phyloP scores from a whole-genome alignment of 2,888 invertebrate species.

The Pterostichus niger region DNA sequence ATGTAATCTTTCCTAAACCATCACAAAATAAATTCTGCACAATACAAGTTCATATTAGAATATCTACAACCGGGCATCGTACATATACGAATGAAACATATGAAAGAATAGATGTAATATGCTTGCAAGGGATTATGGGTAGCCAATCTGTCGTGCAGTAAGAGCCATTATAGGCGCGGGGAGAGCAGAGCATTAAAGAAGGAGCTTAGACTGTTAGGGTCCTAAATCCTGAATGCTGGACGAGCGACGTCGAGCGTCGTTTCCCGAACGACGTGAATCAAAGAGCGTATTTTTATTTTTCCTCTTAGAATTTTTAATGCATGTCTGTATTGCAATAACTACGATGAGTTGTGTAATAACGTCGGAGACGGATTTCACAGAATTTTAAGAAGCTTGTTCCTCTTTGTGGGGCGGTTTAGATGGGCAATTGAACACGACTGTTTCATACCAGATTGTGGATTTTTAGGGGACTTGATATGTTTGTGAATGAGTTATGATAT shows the following conservation, averaged over 20 bases:
- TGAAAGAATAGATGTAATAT: constrained; percentile 73
- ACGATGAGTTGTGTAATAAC: constrained; percentile 38
- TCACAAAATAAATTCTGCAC: constrained; percentile 17
- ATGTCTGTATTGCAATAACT: constrained; percentile 38
- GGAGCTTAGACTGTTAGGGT: constrained; percentile 48
- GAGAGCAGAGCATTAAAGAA: constrained; percentile 28
- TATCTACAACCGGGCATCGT: constrained; percentile 35
- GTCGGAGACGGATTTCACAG: constrained; percentile 53
- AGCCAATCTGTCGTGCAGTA: constrained; percentile 75
- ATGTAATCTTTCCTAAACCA: constrained; percentile 16
- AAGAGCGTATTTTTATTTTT: constrained; percentile 53
- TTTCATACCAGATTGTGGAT: constrained; percentile 52
- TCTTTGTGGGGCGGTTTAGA: constrained; percentile 60
- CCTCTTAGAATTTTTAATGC: constrained; percentile 56
- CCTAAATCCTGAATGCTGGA: constrained; percentile 45
- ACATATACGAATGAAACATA: constrained; percentile 9
- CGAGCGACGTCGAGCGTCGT: constrained; percentile 10
- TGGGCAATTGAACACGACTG: constrained; percentile 63
- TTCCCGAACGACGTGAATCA: constrained; percentile 13
- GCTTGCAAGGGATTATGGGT: constrained; percentile 75
- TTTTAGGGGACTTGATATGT: constrained; percentile 45
- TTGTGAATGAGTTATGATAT: constrained; percentile 51
- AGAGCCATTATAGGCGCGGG: constrained; percentile 19
- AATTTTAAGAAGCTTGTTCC: constrained; percentile 43
- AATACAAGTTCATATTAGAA: constrained; percentile 51